A percentile compares a stretch with the other conserved stretches of the same genome.
phyloP scores from a whole-genome alignment of 1,140 invertebrate genomes.

The Catajapyx aquilonaris region DNA sequence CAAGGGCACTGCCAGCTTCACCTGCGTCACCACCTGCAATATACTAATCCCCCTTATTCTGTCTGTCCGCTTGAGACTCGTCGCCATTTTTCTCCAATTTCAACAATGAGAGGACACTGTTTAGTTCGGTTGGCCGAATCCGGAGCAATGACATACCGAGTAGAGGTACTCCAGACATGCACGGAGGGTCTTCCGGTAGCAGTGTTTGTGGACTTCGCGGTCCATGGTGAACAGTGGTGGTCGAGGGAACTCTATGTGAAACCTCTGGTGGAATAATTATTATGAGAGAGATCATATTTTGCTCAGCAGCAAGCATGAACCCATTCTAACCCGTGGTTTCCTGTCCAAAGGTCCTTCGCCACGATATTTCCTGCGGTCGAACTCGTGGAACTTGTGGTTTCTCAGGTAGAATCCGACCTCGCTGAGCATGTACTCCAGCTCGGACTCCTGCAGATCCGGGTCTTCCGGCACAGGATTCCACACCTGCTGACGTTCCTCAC shows the following conservation, averaged over 20 bases:
- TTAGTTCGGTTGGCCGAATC: neutral
- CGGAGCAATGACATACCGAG: conserved; percentile 12
- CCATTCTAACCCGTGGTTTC: neutral
- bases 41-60: neutral
- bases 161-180: conserved; percentile 31
- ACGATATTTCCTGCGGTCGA: conserved; percentile 25
- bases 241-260: conserved; percentile 26
- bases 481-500: too few relatives aligned
- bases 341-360: neutral
- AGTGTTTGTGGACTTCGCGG: conserved; percentile 34
- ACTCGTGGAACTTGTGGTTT: conserved; percentile 36
- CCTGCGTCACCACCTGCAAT: conserved; percentile 13
- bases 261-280: conserved; percentile 9
- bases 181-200: conserved; percentile 25
- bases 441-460: too few relatives aligned
- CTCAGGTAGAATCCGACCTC: conserved; percentile 36
- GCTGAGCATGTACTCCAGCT: too few relatives aligned
- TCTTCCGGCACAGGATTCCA: too few relatives aligned
- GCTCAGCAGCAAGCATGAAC: neutral
- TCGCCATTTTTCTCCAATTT: neutral
- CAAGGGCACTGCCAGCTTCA: conserved; percentile 21
- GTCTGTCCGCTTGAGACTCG: neutral
- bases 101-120: neutral
- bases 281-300: neutral
- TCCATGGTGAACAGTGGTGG: conserved; percentile 30